Conservation (phyloP, 2,888 invertebrate species). For the Heteropelma amictum region DNA sequence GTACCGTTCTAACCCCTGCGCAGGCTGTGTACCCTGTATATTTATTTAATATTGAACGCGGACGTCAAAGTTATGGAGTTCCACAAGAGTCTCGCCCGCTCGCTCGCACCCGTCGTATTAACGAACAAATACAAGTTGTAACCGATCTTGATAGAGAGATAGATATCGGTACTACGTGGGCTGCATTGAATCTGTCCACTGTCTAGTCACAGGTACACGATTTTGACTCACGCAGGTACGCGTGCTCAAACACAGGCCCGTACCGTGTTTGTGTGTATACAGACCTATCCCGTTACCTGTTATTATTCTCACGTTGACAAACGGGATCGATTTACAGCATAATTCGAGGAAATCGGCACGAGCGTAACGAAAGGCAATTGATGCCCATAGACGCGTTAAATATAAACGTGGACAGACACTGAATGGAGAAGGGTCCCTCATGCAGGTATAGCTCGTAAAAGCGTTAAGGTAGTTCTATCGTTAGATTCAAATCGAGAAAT, state of each 20-base stretch:
- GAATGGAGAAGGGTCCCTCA: neutral
- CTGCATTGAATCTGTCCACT: constrained; percentile 10
- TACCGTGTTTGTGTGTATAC: constrained; percentile 56
- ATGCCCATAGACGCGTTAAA: constrained; percentile 47
- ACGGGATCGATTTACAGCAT: constrained; percentile 56
- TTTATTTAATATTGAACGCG: constrained; percentile 47
- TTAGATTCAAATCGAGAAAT: too few species aligned
- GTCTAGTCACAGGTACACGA: neutral
- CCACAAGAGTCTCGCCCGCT: constrained; percentile 3
- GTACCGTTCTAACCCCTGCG: too few species aligned
- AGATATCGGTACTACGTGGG: constrained; percentile 45
- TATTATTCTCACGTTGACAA: constrained; percentile 46
- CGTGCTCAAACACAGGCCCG: constrained; percentile 36
- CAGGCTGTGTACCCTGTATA: too few species aligned
- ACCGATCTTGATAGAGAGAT: constrained; percentile 54
- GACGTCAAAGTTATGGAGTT: neutral
- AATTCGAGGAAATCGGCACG: constrained; percentile 59
- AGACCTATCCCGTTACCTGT: constrained; percentile 55
- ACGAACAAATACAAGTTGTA: constrained; percentile 51
- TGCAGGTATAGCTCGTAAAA: constrained; percentile 3
- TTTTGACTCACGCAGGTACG: constrained; percentile 51
- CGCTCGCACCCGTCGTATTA: constrained; percentile 51
- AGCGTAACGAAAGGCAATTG: constrained; percentile 58
- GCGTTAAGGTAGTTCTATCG: too few species aligned
- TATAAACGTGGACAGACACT: constrained; percentile 18